Percentiles rank a stretch among this genome's conserved stretches.
Conservation (phyloP, 2,797 vertebrate species). For the Galaxias olidus region DNA sequence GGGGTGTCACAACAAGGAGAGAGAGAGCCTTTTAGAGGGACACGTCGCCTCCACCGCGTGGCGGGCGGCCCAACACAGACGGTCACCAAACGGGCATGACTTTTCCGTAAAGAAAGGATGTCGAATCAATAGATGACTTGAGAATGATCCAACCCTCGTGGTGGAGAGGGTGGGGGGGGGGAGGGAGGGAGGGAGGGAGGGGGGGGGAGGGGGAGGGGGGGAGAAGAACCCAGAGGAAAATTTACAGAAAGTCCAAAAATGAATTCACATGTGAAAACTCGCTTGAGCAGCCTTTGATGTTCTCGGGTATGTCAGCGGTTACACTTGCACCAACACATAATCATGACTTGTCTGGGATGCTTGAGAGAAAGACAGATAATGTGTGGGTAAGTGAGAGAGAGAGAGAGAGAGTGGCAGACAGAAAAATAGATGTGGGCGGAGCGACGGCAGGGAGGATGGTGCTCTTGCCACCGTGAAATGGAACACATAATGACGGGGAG, state of each 20-base stretch:
- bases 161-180: slow-evolving; percentile 28
- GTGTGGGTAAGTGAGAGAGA: neutral
- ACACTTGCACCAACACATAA: slow-evolving; percentile 29
- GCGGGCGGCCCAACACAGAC: slow-evolving; percentile 23
- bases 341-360: slow-evolving; percentile 28
- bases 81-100: slow-evolving; percentile 39
- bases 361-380: neutral
- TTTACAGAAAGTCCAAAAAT: slow-evolving; percentile 7
- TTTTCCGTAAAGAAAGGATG: slow-evolving; percentile 23
- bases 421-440: neutral
- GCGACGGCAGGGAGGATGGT: neutral
- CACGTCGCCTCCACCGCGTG: too few relatives aligned
- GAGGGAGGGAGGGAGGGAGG: slow-evolving; percentile 10
- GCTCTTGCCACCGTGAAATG: slow-evolving; percentile 44
- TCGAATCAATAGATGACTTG: slow-evolving; percentile 42
- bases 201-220: slow-evolving; percentile 10
- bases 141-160: slow-evolving; percentile 26
- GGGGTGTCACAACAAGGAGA: slow-evolving; percentile 58
- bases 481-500: slow-evolving; percentile 52
- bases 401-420: neutral
- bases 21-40: neutral
- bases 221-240: neutral
- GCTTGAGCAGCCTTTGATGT: neutral
- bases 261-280: slow-evolving; percentile 20
- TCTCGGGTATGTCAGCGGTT: slow-evolving; percentile 9